A percentile compares a stretch with the other conserved stretches of the same genome.
phyloP scores from a whole-genome alignment of 2,888 invertebrate species.

The Leptopterna dolabrata region DNA sequence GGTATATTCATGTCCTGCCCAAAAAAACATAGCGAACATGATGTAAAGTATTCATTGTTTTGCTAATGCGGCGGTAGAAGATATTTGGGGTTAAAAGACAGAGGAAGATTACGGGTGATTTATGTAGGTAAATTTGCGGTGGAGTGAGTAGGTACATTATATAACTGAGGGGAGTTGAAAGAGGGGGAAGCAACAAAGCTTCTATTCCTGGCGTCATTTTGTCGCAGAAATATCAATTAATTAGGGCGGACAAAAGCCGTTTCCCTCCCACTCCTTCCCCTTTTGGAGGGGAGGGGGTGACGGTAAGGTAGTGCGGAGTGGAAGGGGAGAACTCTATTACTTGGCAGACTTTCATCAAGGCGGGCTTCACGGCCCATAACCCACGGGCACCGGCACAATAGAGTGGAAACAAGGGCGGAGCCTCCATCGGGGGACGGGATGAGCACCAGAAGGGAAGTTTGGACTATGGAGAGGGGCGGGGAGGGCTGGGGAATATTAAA shows the following conservation, averaged over 20 bases:
- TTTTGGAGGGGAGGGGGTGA: background rate
- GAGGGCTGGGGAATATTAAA: slow-evolving; percentile 19
- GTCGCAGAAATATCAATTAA: slow-evolving; percentile 50
- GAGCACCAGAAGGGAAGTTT: background rate
- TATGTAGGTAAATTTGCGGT: background rate
- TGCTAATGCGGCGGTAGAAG: too few species aligned
- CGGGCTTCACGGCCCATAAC: slow-evolving; percentile 48
- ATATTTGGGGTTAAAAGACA: background rate
- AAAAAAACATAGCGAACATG: too few species aligned
- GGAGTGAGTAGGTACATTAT: background rate
- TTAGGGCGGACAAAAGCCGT: slow-evolving; percentile 48
- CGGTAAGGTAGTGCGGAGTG: background rate
- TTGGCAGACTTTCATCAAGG: slow-evolving; percentile 49
- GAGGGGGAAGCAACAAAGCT: slow-evolving; percentile 20
- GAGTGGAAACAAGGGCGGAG: slow-evolving; percentile 39
- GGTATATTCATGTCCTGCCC: too few species aligned
- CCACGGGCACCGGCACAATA: slow-evolving; percentile 8
- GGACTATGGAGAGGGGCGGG: background rate
- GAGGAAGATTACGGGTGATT: background rate
- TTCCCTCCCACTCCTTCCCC: background rate
- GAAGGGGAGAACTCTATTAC: slow-evolving; percentile 35
- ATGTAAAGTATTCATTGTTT: too few species aligned
- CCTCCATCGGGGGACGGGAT: background rate
- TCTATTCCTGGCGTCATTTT: slow-evolving; percentile 44
- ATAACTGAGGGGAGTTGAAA: background rate